A percentile compares a stretch with the other conserved stretches of the same genome.
Conservation (phyloP, 1,140 invertebrate genomes). For the Aphelenchoides avenae region DNA sequence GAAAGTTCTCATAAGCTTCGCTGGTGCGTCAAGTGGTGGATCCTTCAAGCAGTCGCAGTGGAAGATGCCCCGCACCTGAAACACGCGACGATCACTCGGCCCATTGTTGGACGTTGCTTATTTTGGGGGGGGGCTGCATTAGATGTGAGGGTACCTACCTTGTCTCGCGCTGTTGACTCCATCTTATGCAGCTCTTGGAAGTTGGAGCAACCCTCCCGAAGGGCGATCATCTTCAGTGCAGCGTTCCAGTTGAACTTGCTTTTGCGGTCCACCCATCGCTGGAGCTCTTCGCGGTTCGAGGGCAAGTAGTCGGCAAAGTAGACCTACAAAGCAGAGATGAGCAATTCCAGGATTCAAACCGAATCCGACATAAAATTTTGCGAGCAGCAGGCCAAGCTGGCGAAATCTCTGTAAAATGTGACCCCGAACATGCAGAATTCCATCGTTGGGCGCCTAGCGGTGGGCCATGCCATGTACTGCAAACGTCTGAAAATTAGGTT, state of each 20-base stretch:
- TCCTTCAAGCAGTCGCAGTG: conserved; percentile 20
- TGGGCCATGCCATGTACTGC: too few species aligned
- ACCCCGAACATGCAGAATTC: too few species aligned
- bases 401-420: too few species aligned
- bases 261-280: conserved; percentile 33
- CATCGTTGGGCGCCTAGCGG: too few species aligned
- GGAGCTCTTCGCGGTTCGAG: conserved; percentile 51
- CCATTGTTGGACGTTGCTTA: background rate
- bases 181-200: conserved; percentile 33
- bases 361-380: too few species aligned
- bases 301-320: conserved; percentile 55
- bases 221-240: conserved; percentile 31
- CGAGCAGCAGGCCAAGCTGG: too few species aligned
- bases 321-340: conserved; percentile 37
- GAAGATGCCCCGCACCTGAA: conserved; percentile 14
- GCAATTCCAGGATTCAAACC: too few species aligned
- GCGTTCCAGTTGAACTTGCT: conserved; percentile 46
- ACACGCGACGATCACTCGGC: background rate
- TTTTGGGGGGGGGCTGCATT: too few species aligned
- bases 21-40: conserved; percentile 25
- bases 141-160: too few species aligned
- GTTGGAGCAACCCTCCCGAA: conserved; percentile 19
- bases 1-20: conserved; percentile 26
- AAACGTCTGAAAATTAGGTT: too few species aligned
- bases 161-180: conserved; percentile 29